Evolutionary conservation across 2,113 vertebrate genomes (phyloP), one percentile per base, ranked within the genome.

Genomic region (Clarias gariepinus): DNA sequence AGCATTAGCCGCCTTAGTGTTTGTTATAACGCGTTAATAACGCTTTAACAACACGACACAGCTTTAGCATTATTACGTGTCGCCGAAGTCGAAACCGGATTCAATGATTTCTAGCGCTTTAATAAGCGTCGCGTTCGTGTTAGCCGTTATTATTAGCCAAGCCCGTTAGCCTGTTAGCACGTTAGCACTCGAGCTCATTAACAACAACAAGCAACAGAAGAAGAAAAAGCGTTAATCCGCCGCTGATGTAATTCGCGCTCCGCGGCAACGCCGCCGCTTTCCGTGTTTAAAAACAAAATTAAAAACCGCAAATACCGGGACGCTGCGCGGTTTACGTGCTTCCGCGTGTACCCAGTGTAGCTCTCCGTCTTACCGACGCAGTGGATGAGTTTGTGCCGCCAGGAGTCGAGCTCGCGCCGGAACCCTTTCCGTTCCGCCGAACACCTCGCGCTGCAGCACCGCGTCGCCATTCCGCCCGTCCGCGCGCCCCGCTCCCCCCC

Each of bases 361-460:
- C 47, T 47, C 47, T 68, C 15, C 23, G 0, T 89, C 97, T 96
- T 97, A 98, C 98, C 98, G 92, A 99, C 96, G 95, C 97, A 98
- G 95, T 98, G 97, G 92, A 98, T 97, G 91, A 99, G 92, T 94
- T 96, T 97, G 93, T 98, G 95, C 92, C 98, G 96, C 98, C 98
- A 99, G 61, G 97, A 97, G 93, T 99, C 98, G 92, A 99, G 97
- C 95, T 98, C 97, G 95, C 97, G 96, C 95, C 97, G 96, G 96
- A 97, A 97, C 92, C 97, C 96, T 93, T 95, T 97, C 91, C 96
- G 96, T 95, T 99, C 97, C 92, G 96, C 96, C 95, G 97, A 97
- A 95, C 97, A 99, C 94, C 96, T 97, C 86, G 96, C 95, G 95
- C 96, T 96, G 94, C 96, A 95, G 95, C 98, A 99, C 95, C 96